Evolutionary conservation across 2,888 invertebrate genomes (phyloP).

Genomic region (Panzeria rudis): DNA sequence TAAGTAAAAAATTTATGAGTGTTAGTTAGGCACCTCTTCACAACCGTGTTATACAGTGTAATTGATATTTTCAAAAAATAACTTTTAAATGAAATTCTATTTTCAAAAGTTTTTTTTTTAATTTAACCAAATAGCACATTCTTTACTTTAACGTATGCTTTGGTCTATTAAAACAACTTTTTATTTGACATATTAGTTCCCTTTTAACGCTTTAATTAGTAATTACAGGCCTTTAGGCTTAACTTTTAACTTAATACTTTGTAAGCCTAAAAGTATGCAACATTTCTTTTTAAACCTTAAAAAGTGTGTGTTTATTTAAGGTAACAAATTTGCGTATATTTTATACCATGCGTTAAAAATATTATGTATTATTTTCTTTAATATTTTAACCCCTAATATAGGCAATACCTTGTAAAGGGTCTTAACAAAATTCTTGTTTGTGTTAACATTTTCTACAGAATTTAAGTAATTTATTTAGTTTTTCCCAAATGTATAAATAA

Average conservation of each 20-base stretch:
- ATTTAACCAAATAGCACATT: neutral
- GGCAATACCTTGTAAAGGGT: neutral
- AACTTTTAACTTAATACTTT: neutral
- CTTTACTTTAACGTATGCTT: neutral
- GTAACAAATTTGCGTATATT: neutral
- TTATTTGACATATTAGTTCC: neutral
- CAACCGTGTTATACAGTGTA: too few species aligned
- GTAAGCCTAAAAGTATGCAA: conserved; percentile 7
- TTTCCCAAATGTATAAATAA: neutral
- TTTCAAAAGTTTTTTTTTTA: too few species aligned
- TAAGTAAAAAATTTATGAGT: too few species aligned
- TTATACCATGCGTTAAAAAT: neutral
- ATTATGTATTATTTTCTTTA: neutral
- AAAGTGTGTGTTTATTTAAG: neutral
- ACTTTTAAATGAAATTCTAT: too few species aligned
- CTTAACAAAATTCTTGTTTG: neutral
- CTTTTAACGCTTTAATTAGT: neutral
- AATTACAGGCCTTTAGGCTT: neutral
- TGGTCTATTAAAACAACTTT: neutral
- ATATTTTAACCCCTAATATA: conserved; percentile 12
- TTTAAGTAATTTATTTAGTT: neutral
- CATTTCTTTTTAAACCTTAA: neutral
- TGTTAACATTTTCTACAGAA: neutral
- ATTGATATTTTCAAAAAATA: too few species aligned
- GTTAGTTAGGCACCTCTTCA: too few species aligned